Conservation (phyloP, 92 coral and sea anemone species). For the Phenganax subtilis region DNA sequence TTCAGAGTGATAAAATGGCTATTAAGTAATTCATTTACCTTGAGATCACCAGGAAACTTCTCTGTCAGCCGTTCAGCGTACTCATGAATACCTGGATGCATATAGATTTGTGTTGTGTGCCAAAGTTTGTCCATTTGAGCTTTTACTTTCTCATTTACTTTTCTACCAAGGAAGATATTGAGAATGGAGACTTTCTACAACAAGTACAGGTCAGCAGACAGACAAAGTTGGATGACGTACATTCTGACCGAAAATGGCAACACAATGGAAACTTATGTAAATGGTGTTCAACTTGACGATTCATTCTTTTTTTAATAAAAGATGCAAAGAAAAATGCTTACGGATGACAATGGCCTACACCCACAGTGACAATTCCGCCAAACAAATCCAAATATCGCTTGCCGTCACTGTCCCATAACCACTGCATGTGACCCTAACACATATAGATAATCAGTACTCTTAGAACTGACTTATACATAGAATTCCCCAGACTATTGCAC, state of each 20-base stretch:
- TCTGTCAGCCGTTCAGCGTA: slow-evolving; percentile 78
- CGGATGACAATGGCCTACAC: slow-evolving; percentile 99
- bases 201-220: no score
- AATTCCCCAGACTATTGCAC: no score
- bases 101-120: slow-evolving; percentile 96
- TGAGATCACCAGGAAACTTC: slow-evolving; percentile 85
- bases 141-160: slow-evolving; percentile 67
- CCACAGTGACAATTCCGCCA: slow-evolving; percentile 95
- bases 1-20: neutral
- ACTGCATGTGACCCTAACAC: slow-evolving; percentile 92
- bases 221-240: neutral
- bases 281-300: no score
- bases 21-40: slow-evolving; percentile 44
- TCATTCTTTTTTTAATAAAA: neutral
- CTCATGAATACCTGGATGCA: slow-evolving; percentile 84
- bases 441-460: neutral
- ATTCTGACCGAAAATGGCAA: no score
- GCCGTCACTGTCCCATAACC: slow-evolving; percentile 84
- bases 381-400: slow-evolving; percentile 89
- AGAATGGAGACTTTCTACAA: neutral
- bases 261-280: no score
- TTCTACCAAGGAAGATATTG: slow-evolving; percentile 34
- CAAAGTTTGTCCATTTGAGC: slow-evolving; percentile 75
- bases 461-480: neutral
- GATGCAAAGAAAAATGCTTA: slow-evolving; percentile 40